Percentiles rank a stretch among this genome's conserved stretches.
These are phyloP conservation scores for Pachymerium ferrugineum DNA, from an alignment of 2,888 invertebrate species.

Conservation along the genomic window DNA sequence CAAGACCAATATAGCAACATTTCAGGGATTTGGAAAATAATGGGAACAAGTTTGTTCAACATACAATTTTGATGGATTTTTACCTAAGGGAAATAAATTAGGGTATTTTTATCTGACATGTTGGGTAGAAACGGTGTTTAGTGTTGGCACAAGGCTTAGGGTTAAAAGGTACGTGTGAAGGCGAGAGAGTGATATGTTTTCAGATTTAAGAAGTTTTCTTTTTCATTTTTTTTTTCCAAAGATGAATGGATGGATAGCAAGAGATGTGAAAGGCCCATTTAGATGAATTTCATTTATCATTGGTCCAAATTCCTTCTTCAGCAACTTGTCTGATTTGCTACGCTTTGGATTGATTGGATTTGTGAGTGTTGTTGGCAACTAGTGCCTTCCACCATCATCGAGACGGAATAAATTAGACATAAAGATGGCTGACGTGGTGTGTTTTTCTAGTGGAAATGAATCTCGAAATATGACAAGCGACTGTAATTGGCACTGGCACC, in stretches of 20 bases:
- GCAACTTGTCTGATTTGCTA: conserved; percentile 26
- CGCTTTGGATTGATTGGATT: conserved; percentile 19
- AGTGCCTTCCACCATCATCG: conserved; percentile 9
- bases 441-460: conserved; percentile 15
- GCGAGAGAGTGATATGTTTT: not conserved
- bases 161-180: conserved; percentile 6
- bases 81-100: not conserved
- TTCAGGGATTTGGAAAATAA: conserved; percentile 17
- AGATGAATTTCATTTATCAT: conserved; percentile 27
- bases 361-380: conserved; percentile 25
- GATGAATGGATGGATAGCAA: conserved; percentile 22
- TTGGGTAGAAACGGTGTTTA: not conserved
- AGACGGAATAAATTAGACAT: conserved; percentile 27
- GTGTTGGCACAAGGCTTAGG: not conserved
- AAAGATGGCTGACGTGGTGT: conserved; percentile 24
- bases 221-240: no score
- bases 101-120: not conserved
- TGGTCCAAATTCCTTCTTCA: not conserved
- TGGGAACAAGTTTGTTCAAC: conserved; percentile 1
- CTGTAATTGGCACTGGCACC: conserved; percentile 1
- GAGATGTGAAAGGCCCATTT: not conserved
- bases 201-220: conserved; percentile 1
- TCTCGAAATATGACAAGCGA: conserved; percentile 1
- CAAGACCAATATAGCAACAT: no score
- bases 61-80: not conserved